A percentile compares a stretch with the other conserved stretches of the same genome.
phyloP scores from a whole-genome alignment of 2,797 vertebrate genomes.

The Rhinichthys osculus region DNA sequence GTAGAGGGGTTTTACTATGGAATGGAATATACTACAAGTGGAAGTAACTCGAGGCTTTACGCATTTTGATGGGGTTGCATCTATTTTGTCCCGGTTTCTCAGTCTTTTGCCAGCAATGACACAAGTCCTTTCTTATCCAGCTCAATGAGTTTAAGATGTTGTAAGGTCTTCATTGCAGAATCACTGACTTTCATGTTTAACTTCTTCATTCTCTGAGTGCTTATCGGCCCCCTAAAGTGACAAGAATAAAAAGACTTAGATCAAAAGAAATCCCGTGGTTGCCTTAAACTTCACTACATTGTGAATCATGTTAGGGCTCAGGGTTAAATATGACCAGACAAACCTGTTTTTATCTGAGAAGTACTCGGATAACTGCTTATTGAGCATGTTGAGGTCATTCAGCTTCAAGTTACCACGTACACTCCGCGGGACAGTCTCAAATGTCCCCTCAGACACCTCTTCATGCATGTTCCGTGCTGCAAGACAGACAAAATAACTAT shows the following conservation, averaged over 20 bases:
- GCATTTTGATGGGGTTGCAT: not conserved
- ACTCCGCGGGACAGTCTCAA: constrained; percentile 62
- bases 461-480: constrained; percentile 54
- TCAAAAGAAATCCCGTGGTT: not conserved
- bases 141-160: constrained; percentile 68
- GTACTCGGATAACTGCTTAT: constrained; percentile 69
- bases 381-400: constrained; percentile 66
- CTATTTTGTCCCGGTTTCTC: constrained; percentile 10
- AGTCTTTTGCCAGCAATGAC: constrained; percentile 45
- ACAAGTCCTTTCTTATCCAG: constrained; percentile 65
- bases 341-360: constrained; percentile 67
- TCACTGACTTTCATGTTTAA: constrained; percentile 71
- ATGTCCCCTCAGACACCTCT: constrained; percentile 62
- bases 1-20: not conserved
- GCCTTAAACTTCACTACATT: not conserved
- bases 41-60: not conserved
- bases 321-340: constrained; percentile 16
- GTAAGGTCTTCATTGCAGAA: constrained; percentile 67
- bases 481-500: not conserved
- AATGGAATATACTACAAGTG: not conserved
- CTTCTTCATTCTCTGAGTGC: constrained; percentile 71
- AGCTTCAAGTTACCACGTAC: constrained; percentile 67
- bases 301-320: not conserved
- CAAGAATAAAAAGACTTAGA: not conserved
- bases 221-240: constrained; percentile 59